Percentiles rank a stretch among this genome's conserved stretches.
phyloP scores from a whole-genome alignment of 2,888 invertebrate genomes.

The Smittia sp. region DNA sequence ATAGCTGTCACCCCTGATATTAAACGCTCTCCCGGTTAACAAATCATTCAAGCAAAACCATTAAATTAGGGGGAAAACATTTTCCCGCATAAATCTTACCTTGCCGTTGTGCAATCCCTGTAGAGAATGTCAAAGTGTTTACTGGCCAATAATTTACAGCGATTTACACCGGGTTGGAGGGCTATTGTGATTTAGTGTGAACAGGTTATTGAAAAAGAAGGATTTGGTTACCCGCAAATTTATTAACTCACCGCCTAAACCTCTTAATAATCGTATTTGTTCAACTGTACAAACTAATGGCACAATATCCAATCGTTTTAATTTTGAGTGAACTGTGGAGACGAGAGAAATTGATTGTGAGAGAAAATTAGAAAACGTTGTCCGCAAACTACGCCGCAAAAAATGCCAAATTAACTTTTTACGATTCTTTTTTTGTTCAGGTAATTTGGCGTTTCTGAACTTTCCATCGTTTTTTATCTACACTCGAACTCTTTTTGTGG shows the following conservation, averaged over 20 bases:
- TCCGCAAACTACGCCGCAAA: background rate
- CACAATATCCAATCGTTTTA: conserved; percentile 97
- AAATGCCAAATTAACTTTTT: background rate
- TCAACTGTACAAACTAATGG: conserved; percentile 99
- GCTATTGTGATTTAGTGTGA: conserved; percentile 55
- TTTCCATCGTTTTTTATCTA: background rate
- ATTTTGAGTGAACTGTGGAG: conserved; percentile 85
- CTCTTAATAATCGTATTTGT: conserved; percentile 96
- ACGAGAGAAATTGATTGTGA: background rate
- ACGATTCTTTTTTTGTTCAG: background rate
- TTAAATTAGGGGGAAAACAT: background rate
- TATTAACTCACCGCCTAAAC: conserved; percentile 64
- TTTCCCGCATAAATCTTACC: conserved; percentile 65
- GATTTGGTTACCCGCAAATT: background rate
- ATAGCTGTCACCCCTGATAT: conserved; percentile 10
- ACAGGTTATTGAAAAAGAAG: background rate
- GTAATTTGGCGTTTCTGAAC: conserved; percentile 4
- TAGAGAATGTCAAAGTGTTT: conserved; percentile 99
- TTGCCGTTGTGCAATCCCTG: conserved; percentile 99
- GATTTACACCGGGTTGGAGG: conserved; percentile 99
- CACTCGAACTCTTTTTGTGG: background rate
- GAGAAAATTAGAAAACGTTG: background rate
- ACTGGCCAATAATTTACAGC: conserved; percentile 97
- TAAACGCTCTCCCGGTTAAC: conserved; percentile 18
- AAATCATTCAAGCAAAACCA: background rate